phyloP scores from a whole-genome alignment of 2,113 vertebrate genomes.

The Scalopus aquaticus region DNA sequence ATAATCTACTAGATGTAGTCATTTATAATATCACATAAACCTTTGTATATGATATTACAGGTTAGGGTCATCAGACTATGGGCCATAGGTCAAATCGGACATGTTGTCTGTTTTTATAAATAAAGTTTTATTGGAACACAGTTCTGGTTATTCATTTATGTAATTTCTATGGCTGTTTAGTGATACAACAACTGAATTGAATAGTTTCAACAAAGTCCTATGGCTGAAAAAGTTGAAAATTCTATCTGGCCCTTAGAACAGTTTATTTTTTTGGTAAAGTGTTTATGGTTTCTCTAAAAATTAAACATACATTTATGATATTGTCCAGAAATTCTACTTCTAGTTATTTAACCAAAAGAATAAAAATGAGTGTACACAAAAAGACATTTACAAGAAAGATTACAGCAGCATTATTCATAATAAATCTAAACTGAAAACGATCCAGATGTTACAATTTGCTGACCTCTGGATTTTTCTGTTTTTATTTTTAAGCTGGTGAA shows the following conservation, averaged over 20 bases:
- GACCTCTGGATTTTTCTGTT: too few species aligned
- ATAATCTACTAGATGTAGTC: not conserved
- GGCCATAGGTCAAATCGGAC: not conserved
- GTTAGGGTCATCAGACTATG: not conserved
- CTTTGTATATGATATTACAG: not conserved
- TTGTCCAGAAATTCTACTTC: too few species aligned
- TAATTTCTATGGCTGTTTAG: not conserved
- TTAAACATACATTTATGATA: too few species aligned
- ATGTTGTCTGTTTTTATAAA: not conserved
- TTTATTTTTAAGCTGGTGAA: too few species aligned
- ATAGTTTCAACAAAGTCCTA: not conserved
- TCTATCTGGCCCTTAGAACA: not conserved
- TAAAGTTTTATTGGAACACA: constrained; percentile 29
- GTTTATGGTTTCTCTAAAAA: too few species aligned
- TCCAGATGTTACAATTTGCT: too few species aligned
- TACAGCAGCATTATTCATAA: too few species aligned
- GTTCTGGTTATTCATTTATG: not conserved
- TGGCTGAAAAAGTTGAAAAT: not conserved
- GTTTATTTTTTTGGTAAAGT: too few species aligned
- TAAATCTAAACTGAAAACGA: too few species aligned
- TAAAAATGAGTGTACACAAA: too few species aligned
- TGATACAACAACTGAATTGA: not conserved
- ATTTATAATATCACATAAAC: not conserved
- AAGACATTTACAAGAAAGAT: too few species aligned
- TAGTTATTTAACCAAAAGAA: too few species aligned